Evolutionary conservation across 1,140 invertebrate species (phyloP).

Genomic region (Drosophila ananassae): DNA sequence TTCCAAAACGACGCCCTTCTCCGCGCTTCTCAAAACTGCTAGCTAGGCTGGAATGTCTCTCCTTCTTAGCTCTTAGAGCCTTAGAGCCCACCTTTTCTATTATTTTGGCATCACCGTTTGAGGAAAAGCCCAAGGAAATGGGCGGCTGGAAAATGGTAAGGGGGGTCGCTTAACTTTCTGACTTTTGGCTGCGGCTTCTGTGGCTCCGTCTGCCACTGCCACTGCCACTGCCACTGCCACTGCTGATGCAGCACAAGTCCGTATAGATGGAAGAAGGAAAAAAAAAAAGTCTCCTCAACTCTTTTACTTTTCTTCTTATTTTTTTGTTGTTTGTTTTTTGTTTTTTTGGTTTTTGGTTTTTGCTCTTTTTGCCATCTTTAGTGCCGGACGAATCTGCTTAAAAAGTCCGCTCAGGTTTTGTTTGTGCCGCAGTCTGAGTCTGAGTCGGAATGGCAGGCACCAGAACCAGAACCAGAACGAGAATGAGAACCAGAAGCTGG

Average conservation of each 20-base stretch:
- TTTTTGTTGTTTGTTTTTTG: too few relatives aligned
- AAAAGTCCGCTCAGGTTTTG: conserved; percentile 77
- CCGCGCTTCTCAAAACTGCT: too few relatives aligned
- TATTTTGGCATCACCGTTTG: conserved; percentile 10
- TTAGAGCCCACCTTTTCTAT: background rate
- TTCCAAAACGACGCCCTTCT: too few relatives aligned
- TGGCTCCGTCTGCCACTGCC: conserved; percentile 32
- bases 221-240: conserved; percentile 27
- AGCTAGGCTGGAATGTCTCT: too few relatives aligned
- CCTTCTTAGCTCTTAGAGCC: too few relatives aligned
- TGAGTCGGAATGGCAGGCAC: conserved; percentile 12
- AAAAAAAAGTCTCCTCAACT: conserved; percentile 5
- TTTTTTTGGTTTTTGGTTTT: background rate
- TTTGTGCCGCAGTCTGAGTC: conserved; percentile 60
- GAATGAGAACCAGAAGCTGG: conserved; percentile 27
- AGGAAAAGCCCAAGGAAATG: conserved; percentile 7
- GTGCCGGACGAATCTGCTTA: conserved; percentile 56
- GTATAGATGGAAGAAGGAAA: background rate
- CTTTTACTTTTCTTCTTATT: background rate
- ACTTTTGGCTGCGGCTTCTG: conserved; percentile 74
- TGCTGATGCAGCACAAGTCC: conserved; percentile 52
- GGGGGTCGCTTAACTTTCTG: conserved; percentile 73
- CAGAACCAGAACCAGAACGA: conserved; percentile 3
- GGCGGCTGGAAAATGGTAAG: conserved; percentile 12
- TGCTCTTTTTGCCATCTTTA: conserved; percentile 1